Conservation (phyloP, 1,140 invertebrate genomes). For the Neotoxoptera formosana region DNA sequence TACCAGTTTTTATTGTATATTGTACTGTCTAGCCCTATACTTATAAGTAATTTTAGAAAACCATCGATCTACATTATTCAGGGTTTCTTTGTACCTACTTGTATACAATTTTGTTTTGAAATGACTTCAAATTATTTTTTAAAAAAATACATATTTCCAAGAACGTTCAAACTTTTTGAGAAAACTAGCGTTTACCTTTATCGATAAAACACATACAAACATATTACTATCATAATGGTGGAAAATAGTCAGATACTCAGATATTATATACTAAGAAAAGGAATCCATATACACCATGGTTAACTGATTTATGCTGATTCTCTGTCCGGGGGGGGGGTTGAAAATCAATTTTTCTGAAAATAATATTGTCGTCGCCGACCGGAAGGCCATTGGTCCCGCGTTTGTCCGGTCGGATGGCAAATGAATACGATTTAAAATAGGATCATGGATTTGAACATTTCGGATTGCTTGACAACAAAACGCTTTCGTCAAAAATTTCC, state of each 20-base stretch:
- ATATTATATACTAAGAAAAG: neutral
- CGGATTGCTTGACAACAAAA: neutral
- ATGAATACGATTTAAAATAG: conserved; percentile 5
- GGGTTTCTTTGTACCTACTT: neutral
- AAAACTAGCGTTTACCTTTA: neutral
- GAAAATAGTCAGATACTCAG: neutral
- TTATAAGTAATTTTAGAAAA: neutral
- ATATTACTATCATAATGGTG: too few species aligned
- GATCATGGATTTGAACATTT: neutral
- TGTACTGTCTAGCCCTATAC: too few species aligned
- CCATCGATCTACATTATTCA: neutral
- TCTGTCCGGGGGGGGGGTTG: neutral
- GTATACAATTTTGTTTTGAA: too few species aligned
- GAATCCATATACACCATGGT: neutral
- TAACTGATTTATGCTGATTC: neutral
- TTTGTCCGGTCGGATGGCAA: neutral
- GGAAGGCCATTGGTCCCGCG: neutral
- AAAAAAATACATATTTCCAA: too few species aligned
- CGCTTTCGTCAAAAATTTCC: neutral
- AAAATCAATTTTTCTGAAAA: neutral
- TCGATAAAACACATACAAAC: neutral
- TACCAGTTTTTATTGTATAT: too few species aligned
- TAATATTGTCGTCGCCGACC: neutral
- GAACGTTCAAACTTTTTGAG: neutral
- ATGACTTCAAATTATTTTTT: too few species aligned